Conservation (phyloP, 2,797 vertebrate species). For the Gastrophryne carolinensis region DNA sequence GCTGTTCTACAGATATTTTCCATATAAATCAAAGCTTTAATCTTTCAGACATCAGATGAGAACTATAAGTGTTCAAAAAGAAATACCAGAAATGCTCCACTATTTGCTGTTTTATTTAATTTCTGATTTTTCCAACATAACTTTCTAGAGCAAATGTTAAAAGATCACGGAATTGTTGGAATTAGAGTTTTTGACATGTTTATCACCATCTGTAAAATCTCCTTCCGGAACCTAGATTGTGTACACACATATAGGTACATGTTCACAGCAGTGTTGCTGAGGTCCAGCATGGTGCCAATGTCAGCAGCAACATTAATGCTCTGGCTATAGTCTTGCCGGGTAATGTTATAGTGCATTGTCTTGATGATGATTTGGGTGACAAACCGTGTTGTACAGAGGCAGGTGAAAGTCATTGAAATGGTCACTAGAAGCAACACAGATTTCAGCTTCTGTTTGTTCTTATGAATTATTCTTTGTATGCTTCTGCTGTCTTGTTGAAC, state of each 20-base stretch:
- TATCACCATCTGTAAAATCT: constrained; percentile 56
- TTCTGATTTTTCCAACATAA: not conserved
- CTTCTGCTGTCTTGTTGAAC: not conserved
- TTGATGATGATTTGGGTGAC: constrained; percentile 65
- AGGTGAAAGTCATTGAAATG: constrained; percentile 63
- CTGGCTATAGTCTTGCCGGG: constrained; percentile 60
- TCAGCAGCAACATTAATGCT: constrained; percentile 64
- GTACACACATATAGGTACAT: constrained; percentile 69
- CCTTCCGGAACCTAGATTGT: constrained; percentile 62
- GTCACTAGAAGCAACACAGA: constrained; percentile 65
- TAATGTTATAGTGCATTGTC: constrained; percentile 53
- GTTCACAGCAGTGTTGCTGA: constrained; percentile 63
- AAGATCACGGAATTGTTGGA: not conserved
- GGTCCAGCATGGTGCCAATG: constrained; percentile 65
- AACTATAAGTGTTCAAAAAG: too few relatives aligned
- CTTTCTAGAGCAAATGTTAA: constrained; percentile 8
- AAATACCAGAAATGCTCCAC: too few relatives aligned
- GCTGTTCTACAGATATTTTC: too few relatives aligned
- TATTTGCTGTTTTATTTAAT: too few relatives aligned
- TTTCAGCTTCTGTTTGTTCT: constrained; percentile 59
- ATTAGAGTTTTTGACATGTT: constrained; percentile 1
- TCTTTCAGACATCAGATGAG: too few relatives aligned
- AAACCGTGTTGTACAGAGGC: constrained; percentile 59
- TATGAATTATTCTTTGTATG: constrained; percentile 34
- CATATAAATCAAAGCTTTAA: too few relatives aligned